phyloP scores from a whole-genome alignment of 2,797 vertebrate genomes.

The Neosalanx taihuensis region DNA sequence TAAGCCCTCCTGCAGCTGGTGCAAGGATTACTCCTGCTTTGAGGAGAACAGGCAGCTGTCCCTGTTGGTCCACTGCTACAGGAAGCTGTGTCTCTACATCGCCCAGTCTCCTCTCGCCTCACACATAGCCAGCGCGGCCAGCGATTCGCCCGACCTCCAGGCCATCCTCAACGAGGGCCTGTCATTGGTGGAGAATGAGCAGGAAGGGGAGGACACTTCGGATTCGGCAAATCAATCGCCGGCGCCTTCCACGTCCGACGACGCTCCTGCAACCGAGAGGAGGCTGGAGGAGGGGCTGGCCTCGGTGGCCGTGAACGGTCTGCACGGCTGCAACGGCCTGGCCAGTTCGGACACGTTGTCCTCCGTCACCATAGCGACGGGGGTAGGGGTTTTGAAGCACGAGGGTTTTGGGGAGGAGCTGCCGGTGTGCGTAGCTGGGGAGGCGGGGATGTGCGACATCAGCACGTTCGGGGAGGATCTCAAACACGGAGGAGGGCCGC shows the following conservation, averaged over 20 bases:
- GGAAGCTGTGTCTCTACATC: constrained; percentile 95
- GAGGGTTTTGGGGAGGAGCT: constrained; percentile 80
- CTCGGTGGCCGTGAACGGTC: constrained; percentile 81
- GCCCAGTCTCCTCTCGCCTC: constrained; percentile 88
- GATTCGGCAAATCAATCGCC: constrained; percentile 54
- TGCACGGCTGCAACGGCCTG: constrained; percentile 91
- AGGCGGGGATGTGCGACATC: constrained; percentile 81
- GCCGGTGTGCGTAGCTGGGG: constrained; percentile 79
- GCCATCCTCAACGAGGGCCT: constrained; percentile 92
- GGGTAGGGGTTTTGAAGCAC: constrained; percentile 77
- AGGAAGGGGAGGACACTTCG: constrained; percentile 45
- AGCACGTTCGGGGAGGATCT: constrained; percentile 87
- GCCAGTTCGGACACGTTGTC: constrained; percentile 75
- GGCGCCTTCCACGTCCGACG: constrained; percentile 75
- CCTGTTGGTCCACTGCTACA: constrained; percentile 95
- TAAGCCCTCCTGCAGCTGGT: constrained; percentile 99
- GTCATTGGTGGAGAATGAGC: constrained; percentile 78
- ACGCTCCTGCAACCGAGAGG: constrained; percentile 65
- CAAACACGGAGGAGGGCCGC: constrained; percentile 83
- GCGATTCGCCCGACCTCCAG: constrained; percentile 88
- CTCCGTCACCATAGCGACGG: constrained; percentile 50
- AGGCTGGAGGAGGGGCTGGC: constrained; percentile 68
- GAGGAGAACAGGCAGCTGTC: constrained; percentile 95
- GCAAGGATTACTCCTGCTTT: constrained; percentile 98
- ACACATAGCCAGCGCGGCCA: constrained; percentile 89